Percentiles rank a stretch among this genome's conserved stretches.
phyloP scores from a whole-genome alignment of 2,888 invertebrate genomes.

The Sisyra terminalis region DNA sequence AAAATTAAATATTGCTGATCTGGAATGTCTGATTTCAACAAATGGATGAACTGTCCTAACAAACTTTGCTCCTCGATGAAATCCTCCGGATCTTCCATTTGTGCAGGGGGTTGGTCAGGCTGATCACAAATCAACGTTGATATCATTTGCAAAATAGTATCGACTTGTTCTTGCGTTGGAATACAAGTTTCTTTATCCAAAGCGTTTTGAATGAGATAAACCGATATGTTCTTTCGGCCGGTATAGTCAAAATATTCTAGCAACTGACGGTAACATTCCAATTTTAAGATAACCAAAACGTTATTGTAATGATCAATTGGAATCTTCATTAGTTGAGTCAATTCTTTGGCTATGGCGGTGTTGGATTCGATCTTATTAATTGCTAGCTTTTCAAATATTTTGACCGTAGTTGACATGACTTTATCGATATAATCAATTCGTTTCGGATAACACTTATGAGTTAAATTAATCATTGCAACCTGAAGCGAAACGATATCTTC shows the following conservation, averaged over 20 bases:
- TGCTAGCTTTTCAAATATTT: constrained; percentile 73
- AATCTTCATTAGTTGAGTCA: constrained; percentile 83
- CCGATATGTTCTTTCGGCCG: constrained; percentile 70
- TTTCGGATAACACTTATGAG: constrained; percentile 92
- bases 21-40: constrained; percentile 59
- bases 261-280: constrained; percentile 76
- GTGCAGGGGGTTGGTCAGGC: constrained; percentile 44
- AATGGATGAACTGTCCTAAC: constrained; percentile 65
- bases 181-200: constrained; percentile 80
- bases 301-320: constrained; percentile 93
- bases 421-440: constrained; percentile 89
- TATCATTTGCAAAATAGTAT: constrained; percentile 61
- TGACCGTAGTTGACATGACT: constrained; percentile 31
- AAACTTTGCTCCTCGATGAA: constrained; percentile 92
- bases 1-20: constrained; percentile 86
- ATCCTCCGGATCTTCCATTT: constrained; percentile 77
- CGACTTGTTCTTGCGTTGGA: constrained; percentile 77
- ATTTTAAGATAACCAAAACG: constrained; percentile 67
- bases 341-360: constrained; percentile 77
- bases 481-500: constrained; percentile 94
- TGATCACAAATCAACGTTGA: constrained; percentile 78
- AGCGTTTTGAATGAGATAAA: constrained; percentile 78
- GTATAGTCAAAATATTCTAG: constrained; percentile 77
- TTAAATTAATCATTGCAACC: constrained; percentile 84
- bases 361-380: constrained; percentile 65